Evolutionary conservation across 2,113 vertebrate genomes (phyloP).

Genomic region (Triplophysa dalaica): DNA sequence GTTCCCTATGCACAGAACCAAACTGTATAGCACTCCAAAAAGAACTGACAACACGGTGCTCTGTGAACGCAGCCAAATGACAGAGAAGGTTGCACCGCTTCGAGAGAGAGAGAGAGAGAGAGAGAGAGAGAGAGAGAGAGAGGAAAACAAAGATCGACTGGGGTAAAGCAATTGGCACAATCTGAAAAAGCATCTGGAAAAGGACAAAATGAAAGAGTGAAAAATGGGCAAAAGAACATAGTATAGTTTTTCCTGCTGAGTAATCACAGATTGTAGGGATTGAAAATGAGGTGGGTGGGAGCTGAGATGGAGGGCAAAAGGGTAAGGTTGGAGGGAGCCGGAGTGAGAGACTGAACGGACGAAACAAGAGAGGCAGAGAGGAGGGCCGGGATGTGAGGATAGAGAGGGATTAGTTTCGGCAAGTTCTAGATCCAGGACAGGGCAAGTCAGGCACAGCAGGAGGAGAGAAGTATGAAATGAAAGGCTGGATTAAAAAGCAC

Average conservation of each 20-base stretch:
- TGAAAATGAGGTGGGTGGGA: conserved; percentile 2
- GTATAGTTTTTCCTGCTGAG: conserved; percentile 21
- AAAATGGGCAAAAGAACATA: conserved; percentile 28
- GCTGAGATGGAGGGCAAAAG: not conserved
- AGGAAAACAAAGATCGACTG: not conserved
- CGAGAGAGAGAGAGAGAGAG: not conserved
- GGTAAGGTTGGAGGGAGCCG: conserved; percentile 4
- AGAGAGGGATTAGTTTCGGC: conserved; percentile 20
- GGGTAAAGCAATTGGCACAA: conserved; percentile 16
- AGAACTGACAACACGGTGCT: too few species aligned
- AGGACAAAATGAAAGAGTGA: conserved; percentile 21
- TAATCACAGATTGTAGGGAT: conserved; percentile 32
- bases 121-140: conserved; percentile 12
- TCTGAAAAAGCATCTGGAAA: conserved; percentile 21
- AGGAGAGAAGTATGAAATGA: conserved; percentile 14
- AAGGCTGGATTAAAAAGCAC: conserved; percentile 16
- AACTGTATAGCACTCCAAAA: too few species aligned
- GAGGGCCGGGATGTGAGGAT: not conserved
- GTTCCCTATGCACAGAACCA: too few species aligned
- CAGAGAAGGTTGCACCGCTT: not conserved
- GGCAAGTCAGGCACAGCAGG: conserved; percentile 9
- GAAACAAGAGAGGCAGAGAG: not conserved
- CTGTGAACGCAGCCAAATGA: not conserved
- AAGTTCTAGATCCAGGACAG: conserved; percentile 3
- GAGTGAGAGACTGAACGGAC: not conserved